Base-by-base conservation (phyloP, 2,888 invertebrate genomes). In the Ellobium chinense region DNA sequence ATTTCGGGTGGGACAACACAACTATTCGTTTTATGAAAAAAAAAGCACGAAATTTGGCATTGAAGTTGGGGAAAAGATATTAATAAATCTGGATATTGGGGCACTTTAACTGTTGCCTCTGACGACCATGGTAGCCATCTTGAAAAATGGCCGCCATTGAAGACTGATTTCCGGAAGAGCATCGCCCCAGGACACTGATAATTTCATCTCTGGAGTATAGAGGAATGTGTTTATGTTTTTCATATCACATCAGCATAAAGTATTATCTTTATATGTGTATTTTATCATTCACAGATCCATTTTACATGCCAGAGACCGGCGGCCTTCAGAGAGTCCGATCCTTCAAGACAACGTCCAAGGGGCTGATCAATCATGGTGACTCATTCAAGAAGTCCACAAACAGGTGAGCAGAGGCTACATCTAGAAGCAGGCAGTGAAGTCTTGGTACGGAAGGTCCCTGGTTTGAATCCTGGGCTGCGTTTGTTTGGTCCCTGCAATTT, bases 331-430 rank as follows among this genome's bases (percentile, higher is more conserved):
- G 97, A 85, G 95, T 98, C 86, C 95, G 98, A 87, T 98, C 97
- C 93, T 98, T 98, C 94, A 97, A 97, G 89, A 97, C 97, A 89
- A 97, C 97, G 34, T 96, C 97, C 92, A 96, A 96, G 92, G 98
- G 98, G 29, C 96, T 98, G 39, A 95, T 98, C 83, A 98, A 98
- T 93, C 95, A 98, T 72, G 98, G 98, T 0, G 98, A 99, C 94
- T 97, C 97, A 21, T 94, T 98, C 85, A 96, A 97, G 88, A 96
- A 96, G 65, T 94, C 97, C 84, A 97, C 97, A 89, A 80, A 80
- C 62, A 80, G 80, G 80, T 80, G 27, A 1, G 29, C 34, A 18
- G n/a, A 27, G 34, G 27, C 34, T 5, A 27, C 18, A 46, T 46
- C 9, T 12, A 12, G 46, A 46, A 18, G 46, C 46, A 12, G 46